Evolutionary conservation across 2,113 vertebrate species (phyloP).

Genomic region (Onychostruthus taczanowskii): DNA sequence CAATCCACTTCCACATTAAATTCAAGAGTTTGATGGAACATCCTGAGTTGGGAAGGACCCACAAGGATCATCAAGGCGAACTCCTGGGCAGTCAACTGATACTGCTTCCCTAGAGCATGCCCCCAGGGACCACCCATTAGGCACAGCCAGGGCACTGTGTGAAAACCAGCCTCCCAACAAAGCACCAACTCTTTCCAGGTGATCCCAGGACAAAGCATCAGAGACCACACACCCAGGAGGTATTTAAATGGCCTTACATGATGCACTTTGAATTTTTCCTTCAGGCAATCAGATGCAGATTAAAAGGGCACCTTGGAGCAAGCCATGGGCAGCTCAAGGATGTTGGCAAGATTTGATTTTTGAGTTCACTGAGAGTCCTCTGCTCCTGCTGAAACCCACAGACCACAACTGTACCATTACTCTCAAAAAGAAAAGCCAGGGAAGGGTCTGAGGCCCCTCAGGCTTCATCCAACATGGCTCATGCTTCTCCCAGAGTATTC

Average conservation of each 20-base stretch:
- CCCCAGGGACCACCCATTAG: background rate
- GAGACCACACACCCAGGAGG: background rate
- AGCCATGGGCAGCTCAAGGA: background rate
- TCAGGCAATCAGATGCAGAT: background rate
- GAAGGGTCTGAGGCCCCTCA: background rate
- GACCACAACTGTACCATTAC: background rate
- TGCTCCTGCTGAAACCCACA: background rate
- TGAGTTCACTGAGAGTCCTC: background rate
- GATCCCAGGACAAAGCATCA: background rate
- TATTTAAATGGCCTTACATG: background rate
- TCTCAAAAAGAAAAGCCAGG: background rate
- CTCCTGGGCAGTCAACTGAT: background rate
- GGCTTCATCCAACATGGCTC: background rate
- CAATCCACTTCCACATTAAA: background rate
- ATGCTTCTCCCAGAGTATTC: background rate
- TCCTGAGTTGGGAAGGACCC: background rate
- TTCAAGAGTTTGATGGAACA: background rate
- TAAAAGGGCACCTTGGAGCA: background rate
- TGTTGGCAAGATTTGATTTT: background rate
- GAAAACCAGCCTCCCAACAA: background rate
- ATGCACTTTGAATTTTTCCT: background rate
- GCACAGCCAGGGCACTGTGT: background rate
- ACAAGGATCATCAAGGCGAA: background rate
- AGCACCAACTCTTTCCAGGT: background rate
- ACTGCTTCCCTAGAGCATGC: background rate